Conservation (phyloP, 2,797 vertebrate genomes). For the Eulemur albifrons region DNA sequence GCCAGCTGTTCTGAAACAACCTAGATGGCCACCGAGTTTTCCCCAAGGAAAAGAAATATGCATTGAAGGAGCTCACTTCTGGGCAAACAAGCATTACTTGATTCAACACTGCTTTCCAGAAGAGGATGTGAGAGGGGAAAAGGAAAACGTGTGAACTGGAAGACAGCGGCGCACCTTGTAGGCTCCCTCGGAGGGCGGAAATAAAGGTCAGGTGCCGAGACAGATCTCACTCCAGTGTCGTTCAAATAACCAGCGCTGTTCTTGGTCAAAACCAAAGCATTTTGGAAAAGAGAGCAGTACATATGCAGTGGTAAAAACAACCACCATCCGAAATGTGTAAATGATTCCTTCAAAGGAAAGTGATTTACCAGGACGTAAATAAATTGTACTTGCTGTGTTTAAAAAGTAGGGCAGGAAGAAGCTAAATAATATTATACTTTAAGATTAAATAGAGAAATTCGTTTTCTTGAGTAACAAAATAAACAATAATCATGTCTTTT, state of each 20-base stretch:
- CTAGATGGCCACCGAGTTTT: not conserved
- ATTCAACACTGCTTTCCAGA: not conserved
- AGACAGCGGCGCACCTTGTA: not conserved
- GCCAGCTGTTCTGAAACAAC: not conserved
- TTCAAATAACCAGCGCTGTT: not conserved
- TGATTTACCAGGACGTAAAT: not conserved
- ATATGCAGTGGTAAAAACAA: not conserved
- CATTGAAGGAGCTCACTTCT: not conserved
- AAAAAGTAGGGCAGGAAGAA: not conserved
- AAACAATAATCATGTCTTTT: not conserved
- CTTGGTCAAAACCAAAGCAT: not conserved
- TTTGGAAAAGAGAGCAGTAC: not conserved
- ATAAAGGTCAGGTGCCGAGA: not conserved
- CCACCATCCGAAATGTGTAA: not conserved
- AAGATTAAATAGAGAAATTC: not conserved
- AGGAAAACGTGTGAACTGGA: not conserved
- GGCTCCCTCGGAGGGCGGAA: not conserved
- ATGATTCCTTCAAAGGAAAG: not conserved
- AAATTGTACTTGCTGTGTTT: not conserved
- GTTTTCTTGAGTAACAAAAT: not conserved
- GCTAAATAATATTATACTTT: not conserved
- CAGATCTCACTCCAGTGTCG: not conserved
- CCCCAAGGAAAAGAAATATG: not conserved
- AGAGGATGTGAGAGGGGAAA: too few relatives aligned
- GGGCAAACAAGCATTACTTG: not conserved